A percentile compares a stretch with the other conserved stretches of the same genome.
Conservation (phyloP, 2,888 invertebrate species). For the Hypolimnas misippus region DNA sequence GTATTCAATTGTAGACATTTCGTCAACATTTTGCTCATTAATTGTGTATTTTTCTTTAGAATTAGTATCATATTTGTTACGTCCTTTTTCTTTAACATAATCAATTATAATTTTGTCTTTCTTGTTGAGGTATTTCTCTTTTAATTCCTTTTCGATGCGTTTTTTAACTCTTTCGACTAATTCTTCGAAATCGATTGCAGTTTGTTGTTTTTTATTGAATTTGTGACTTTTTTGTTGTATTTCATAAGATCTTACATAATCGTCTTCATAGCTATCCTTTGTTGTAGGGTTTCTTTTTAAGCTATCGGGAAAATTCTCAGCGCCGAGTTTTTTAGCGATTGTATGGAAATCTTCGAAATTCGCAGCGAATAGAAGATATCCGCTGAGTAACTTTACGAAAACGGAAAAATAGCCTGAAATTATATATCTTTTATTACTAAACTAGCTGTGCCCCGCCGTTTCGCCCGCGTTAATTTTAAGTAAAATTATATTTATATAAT, state of each 20-base stretch:
- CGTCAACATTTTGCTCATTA: constrained; percentile 6
- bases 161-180: constrained; percentile 37
- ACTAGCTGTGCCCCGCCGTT: too few species aligned
- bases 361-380: constrained; percentile 35
- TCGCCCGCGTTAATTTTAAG: too few species aligned
- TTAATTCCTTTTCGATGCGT: constrained; percentile 27
- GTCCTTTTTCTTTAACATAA: too few species aligned
- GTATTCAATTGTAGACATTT: constrained; percentile 18
- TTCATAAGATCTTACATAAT: constrained; percentile 17
- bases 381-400: constrained; percentile 25
- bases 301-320: constrained; percentile 20
- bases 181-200: constrained; percentile 33
- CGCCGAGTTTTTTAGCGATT: constrained; percentile 28
- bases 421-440: neutral
- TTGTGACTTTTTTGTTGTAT: constrained; percentile 1
- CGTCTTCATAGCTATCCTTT: neutral
- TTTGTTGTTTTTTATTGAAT: neutral
- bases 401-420: constrained; percentile 33
- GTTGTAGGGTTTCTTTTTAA: constrained; percentile 9
- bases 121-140: constrained; percentile 11
- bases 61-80: too few species aligned
- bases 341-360: constrained; percentile 35
- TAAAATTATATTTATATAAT: too few species aligned
- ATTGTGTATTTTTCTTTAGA: too few species aligned
- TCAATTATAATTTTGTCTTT: neutral